phyloP scores from a whole-genome alignment of 2,113 vertebrate genomes.

The Scomber japonicus region DNA sequence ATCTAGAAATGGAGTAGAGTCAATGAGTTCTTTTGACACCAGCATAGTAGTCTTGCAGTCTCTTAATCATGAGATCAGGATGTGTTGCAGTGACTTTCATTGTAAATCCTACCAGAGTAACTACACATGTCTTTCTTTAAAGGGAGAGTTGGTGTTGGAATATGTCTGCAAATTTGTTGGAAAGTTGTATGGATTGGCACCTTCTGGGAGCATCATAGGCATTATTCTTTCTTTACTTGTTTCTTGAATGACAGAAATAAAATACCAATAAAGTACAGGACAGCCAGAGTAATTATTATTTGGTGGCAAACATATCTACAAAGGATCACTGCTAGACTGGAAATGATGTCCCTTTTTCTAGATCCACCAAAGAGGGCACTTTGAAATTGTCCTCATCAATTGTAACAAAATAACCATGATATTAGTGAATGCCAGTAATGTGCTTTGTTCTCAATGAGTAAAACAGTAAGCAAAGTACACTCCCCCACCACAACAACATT shows the following conservation, averaged over 20 bases:
- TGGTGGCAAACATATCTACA: too few relatives aligned
- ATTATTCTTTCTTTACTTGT: too few relatives aligned
- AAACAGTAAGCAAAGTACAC: neutral
- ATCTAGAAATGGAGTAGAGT: neutral
- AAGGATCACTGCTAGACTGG: too few relatives aligned
- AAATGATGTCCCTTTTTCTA: too few relatives aligned
- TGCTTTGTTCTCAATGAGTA: neutral
- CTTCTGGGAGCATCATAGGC: neutral
- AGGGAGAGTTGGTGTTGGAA: neutral
- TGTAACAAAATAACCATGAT: neutral
- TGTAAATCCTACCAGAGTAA: too few relatives aligned
- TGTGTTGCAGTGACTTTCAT: too few relatives aligned
- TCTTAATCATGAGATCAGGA: too few relatives aligned
- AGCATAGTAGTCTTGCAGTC: too few relatives aligned
- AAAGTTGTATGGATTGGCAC: neutral
- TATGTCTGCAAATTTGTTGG: neutral
- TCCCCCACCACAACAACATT: neutral
- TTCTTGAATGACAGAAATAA: too few relatives aligned
- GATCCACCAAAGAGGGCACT: neutral
- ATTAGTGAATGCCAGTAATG: neutral
- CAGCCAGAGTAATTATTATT: too few relatives aligned
- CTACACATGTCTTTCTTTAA: neutral
- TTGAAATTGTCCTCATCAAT: neutral
- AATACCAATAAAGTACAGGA: too few relatives aligned
- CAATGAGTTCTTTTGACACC: too few relatives aligned